phyloP scores from a whole-genome alignment of 2,888 invertebrate genomes.

The Meghimatium bilineatum region DNA sequence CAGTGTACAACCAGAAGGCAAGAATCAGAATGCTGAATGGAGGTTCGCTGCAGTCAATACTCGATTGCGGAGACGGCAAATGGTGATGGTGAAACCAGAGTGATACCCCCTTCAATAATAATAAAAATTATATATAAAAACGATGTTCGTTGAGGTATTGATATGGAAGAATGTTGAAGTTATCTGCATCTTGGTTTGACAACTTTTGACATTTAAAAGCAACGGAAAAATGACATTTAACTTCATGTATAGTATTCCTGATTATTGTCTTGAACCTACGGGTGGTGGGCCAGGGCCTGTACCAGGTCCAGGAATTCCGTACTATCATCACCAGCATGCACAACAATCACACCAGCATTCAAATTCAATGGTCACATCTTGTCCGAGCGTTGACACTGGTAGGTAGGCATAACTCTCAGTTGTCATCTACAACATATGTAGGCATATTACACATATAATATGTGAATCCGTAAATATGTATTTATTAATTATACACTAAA shows the following conservation, averaged over 20 bases:
- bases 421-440: background rate
- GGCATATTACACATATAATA: background rate
- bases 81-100: no score
- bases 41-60: no score
- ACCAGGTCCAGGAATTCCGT: constrained; percentile 22
- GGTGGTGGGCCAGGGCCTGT: background rate
- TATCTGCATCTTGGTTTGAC: background rate
- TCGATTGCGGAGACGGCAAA: no score
- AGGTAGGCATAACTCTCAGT: background rate
- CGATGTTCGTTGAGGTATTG: background rate
- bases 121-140: no score
- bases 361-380: no score
- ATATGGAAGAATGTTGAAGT: background rate
- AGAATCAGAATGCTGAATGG: no score
- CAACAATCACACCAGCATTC: background rate
- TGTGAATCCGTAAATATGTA: background rate
- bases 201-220: background rate
- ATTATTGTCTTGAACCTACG: constrained; percentile 31
- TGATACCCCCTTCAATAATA: background rate
- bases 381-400: background rate
- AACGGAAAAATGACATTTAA: constrained; percentile 18
- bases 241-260: constrained; percentile 24
- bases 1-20: no score
- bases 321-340: constrained; percentile 25
- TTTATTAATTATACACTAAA: no score